A percentile compares a stretch with the other conserved stretches of the same genome.
phyloP scores from a whole-genome alignment of 2,888 invertebrate genomes.

The Pegoplata infirma region DNA sequence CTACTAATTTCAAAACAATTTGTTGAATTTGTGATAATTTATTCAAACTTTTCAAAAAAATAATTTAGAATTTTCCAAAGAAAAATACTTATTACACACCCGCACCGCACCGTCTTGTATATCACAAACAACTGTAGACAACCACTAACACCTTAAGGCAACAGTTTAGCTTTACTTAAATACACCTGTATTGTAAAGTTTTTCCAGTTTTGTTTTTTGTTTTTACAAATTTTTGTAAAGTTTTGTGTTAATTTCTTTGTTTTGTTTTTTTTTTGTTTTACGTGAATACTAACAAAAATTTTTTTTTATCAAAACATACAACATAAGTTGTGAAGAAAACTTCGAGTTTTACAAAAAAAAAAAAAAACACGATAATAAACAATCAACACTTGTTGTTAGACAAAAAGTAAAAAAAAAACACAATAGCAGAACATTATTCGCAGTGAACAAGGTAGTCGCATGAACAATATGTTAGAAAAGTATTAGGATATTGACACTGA shows the following conservation, averaged over 20 bases:
- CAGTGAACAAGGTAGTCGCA: slow-evolving; percentile 6
- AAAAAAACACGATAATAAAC: slow-evolving; percentile 48
- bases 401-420: slow-evolving; percentile 7
- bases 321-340: slow-evolving; percentile 50
- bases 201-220: not conserved
- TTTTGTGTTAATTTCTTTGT: slow-evolving; percentile 61
- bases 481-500: too few relatives aligned
- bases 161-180: slow-evolving; percentile 39
- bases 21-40: not conserved
- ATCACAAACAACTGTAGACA: not conserved
- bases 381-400: slow-evolving; percentile 60
- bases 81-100: not conserved
- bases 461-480: not conserved
- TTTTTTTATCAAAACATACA: slow-evolving; percentile 40
- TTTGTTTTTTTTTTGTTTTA: slow-evolving; percentile 8
- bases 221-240: slow-evolving; percentile 42
- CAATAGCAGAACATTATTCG: slow-evolving; percentile 10
- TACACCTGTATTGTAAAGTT: slow-evolving; percentile 51
- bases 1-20: not conserved
- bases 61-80: not conserved
- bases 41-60: not conserved
- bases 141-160: slow-evolving; percentile 25
- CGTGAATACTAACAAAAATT: slow-evolving; percentile 42
- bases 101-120: not conserved
- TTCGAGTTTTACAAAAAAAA: slow-evolving; percentile 18